Conservation (phyloP, 2,888 invertebrate genomes). For the Chrysotoxum bicinctum region DNA sequence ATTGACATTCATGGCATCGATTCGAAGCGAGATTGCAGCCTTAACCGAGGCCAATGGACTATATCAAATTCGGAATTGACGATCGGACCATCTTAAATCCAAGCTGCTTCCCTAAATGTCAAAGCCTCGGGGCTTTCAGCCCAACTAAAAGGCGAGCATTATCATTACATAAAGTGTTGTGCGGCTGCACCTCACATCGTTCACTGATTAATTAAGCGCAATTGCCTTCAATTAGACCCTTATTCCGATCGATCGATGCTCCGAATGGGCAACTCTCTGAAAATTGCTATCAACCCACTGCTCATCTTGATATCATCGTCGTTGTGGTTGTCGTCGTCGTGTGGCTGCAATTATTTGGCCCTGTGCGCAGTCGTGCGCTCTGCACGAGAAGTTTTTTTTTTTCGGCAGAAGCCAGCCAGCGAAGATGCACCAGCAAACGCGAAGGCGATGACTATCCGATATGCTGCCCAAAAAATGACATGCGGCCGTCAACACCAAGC, state of each 20-base stretch:
- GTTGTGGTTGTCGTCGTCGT: slow-evolving; percentile 33
- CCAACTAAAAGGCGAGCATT: slow-evolving; percentile 53
- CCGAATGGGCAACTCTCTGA: slow-evolving; percentile 52
- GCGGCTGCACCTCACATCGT: slow-evolving; percentile 72
- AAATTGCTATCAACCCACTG: slow-evolving; percentile 67
- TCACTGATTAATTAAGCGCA: slow-evolving; percentile 72
- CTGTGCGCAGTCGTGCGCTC: slow-evolving; percentile 12
- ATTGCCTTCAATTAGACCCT: slow-evolving; percentile 73
- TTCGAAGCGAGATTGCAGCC: slow-evolving; percentile 42
- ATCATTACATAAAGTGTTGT: slow-evolving; percentile 65
- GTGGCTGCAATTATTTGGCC: slow-evolving; percentile 62
- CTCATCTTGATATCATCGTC: slow-evolving; percentile 7
- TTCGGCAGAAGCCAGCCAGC: background rate
- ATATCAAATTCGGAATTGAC: slow-evolving; percentile 44
- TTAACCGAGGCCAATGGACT: slow-evolving; percentile 59
- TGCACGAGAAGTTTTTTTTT: background rate
- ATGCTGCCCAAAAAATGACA: slow-evolving; percentile 63
- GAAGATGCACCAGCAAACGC: background rate
- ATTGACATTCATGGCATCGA: slow-evolving; percentile 67
- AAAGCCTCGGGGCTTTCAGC: slow-evolving; percentile 15
- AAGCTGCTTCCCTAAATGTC: slow-evolving; percentile 10
- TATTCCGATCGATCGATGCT: slow-evolving; percentile 53
- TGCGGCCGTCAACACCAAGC: slow-evolving; percentile 65
- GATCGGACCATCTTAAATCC: background rate
- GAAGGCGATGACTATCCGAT: slow-evolving; percentile 16